Base-by-base conservation (phyloP, 2,113 vertebrate genomes). In the Rhinopomastus cyanomelas region DNA sequence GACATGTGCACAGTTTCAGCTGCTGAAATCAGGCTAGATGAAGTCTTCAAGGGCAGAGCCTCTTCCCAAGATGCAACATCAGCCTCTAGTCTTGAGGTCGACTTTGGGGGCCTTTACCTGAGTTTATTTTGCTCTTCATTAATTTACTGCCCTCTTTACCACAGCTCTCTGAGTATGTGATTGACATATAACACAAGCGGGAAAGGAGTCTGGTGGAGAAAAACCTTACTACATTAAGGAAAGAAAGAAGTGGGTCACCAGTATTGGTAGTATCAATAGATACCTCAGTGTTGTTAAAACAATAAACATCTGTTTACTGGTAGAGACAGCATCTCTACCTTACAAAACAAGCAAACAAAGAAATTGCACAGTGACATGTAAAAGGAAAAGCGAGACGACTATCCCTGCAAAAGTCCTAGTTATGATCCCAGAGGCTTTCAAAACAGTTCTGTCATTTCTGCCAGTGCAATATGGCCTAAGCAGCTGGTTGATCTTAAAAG, bases 1-100 rank as follows among this genome's bases (percentile, higher is more conserved):
- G 30, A 56, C 18, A 37, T 0, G 0, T 11, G 56, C 22, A 23
- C 8, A 9, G 22, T 11, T 20, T 84, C 37, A 78, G 27, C 48
- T 84, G 53, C 61, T n/a, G 42, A 83, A 86, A 57, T 15, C 3
- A 4, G 9, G 48, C 12, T 34, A 36, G 56, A 49, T 48, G n/a
- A 67, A 48, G 6, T 39, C 29, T 60, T 68, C 46, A 59, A 39
- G 51, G 0, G 4, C 39, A 80, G 59, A 80, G 30, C 32, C 42
- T 27, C 42, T 73, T 64, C 19, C 29, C 49, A 85, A 65, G 12
- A 22, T 19, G 53, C 46, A 62, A n/a, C 25, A 20, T 10, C 51
- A 57, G 48, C 14, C 9, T 67, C 7, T 16, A 10, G 9, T 23
- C 32, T 57, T 12, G 72, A 68, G 22, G 29, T 15, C 6, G 44